phyloP scores from a whole-genome alignment of 2,113 vertebrate species.

The Cryptomyrus ogoouensis region DNA sequence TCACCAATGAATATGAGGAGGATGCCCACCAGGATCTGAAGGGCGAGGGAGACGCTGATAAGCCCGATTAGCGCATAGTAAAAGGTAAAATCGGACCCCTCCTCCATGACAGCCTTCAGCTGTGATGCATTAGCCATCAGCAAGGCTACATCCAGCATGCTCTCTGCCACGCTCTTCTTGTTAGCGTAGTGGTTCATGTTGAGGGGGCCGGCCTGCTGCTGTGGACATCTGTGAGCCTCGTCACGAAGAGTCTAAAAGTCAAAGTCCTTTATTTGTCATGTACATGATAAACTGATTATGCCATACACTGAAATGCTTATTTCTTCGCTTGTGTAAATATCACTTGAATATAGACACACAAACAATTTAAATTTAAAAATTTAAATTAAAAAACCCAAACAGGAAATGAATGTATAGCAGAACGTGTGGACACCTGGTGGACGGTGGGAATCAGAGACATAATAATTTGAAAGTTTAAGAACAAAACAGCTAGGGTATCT shows the following conservation, averaged over 20 bases:
- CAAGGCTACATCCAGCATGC: conserved; percentile 75
- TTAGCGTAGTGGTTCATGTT: conserved; percentile 74
- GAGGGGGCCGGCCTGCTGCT: conserved; percentile 36
- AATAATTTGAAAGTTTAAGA: no score
- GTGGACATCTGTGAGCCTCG: background rate
- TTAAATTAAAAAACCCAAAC: background rate
- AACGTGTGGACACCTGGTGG: background rate
- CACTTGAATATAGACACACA: background rate
- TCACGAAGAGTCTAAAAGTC: background rate
- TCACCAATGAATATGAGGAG: conserved; percentile 83
- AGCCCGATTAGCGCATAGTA: conserved; percentile 71
- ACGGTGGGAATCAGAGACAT: background rate
- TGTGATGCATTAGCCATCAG: conserved; percentile 89
- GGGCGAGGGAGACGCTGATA: conserved; percentile 70
- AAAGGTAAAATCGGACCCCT: conserved; percentile 69
- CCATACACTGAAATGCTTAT: background rate
- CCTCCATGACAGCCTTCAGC: conserved; percentile 77
- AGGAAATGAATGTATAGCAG: background rate
- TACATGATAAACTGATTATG: background rate
- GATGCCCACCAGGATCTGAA: conserved; percentile 77
- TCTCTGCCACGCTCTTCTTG: conserved; percentile 73
- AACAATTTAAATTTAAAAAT: background rate
- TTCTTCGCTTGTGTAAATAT: background rate
- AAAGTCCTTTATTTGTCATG: background rate
- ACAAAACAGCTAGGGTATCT: background rate